Evolutionary conservation across 2,797 vertebrate species (phyloP).

Genomic region (Threskiornis aethiopicus): DNA sequence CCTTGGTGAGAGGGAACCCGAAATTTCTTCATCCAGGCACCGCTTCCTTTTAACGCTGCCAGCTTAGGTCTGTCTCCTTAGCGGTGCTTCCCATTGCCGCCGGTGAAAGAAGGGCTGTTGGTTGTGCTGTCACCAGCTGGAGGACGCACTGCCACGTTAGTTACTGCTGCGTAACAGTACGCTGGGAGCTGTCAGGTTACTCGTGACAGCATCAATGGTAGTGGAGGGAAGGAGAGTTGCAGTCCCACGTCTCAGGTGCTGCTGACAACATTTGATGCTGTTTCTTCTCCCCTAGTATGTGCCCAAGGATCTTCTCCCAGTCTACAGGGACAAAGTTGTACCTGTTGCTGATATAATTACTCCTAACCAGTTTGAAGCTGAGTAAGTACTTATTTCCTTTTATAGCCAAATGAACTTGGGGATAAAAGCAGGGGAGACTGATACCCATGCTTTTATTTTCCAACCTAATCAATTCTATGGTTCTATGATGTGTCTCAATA

Average conservation of each 20-base stretch:
- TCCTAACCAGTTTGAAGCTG: conserved; percentile 97
- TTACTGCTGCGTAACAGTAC: background rate
- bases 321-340: conserved; percentile 94
- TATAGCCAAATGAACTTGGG: background rate
- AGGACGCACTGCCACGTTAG: background rate
- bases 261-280: background rate
- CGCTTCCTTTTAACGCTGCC: background rate
- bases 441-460: background rate
- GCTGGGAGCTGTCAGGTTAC: background rate
- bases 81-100: background rate
- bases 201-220: background rate
- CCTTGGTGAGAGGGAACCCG: background rate
- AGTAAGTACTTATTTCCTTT: conserved; percentile 82
- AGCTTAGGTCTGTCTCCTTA: background rate
- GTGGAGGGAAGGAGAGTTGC: background rate
- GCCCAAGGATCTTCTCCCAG: conserved; percentile 91
- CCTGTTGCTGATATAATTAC: conserved; percentile 97
- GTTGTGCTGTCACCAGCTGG: background rate
- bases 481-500: background rate
- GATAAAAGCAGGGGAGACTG: background rate
- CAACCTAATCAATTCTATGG: no score
- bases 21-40: background rate
- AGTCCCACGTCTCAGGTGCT: background rate
- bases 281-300: conserved; percentile 83
- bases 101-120: background rate